Percentiles rank a stretch among this genome's conserved stretches.
phyloP scores from a whole-genome alignment of 2,888 invertebrate species.

The Oxytorus armatus region DNA sequence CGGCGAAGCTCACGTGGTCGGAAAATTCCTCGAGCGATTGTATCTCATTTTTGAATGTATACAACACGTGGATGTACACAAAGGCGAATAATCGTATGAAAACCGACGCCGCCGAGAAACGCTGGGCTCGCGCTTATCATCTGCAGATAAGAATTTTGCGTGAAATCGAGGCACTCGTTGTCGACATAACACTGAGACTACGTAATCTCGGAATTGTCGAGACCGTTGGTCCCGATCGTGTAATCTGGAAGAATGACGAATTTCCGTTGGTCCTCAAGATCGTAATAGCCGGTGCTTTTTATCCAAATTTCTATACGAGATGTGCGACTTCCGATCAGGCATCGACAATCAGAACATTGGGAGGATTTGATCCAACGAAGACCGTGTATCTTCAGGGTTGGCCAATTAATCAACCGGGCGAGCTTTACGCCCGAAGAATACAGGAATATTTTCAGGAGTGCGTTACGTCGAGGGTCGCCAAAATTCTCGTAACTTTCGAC shows the following conservation, averaged over 20 bases:
- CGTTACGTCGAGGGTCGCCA: constrained; percentile 56
- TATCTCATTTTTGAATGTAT: constrained; percentile 92
- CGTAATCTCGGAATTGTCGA: constrained; percentile 87
- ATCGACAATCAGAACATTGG: constrained; percentile 88
- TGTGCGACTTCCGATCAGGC: constrained; percentile 87
- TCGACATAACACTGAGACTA: constrained; percentile 89
- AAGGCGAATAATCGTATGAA: constrained; percentile 87
- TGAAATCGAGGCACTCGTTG: constrained; percentile 90
- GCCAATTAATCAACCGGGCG: constrained; percentile 88
- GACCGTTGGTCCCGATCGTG: constrained; percentile 83
- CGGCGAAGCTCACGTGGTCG: constrained; percentile 92
- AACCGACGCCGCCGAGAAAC: constrained; percentile 84
- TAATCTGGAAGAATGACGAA: constrained; percentile 85
- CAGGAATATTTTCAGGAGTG: constrained; percentile 86
- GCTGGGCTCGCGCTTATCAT: constrained; percentile 90
- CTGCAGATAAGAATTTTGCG: constrained; percentile 90
- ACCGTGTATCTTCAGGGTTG: constrained; percentile 88
- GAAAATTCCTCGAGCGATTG: constrained; percentile 94
- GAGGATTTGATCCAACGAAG: constrained; percentile 91
- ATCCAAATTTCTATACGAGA: constrained; percentile 94
- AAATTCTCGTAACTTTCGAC: constrained; percentile 82
- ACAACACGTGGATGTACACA: constrained; percentile 90
- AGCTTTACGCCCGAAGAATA: constrained; percentile 88
- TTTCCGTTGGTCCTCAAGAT: constrained; percentile 89
- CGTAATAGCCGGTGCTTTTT: constrained; percentile 94